These are phyloP conservation scores for Sebastes vulpes DNA, from an alignment of 2,797 vertebrate genomes.

Conservation along the genomic window DNA sequence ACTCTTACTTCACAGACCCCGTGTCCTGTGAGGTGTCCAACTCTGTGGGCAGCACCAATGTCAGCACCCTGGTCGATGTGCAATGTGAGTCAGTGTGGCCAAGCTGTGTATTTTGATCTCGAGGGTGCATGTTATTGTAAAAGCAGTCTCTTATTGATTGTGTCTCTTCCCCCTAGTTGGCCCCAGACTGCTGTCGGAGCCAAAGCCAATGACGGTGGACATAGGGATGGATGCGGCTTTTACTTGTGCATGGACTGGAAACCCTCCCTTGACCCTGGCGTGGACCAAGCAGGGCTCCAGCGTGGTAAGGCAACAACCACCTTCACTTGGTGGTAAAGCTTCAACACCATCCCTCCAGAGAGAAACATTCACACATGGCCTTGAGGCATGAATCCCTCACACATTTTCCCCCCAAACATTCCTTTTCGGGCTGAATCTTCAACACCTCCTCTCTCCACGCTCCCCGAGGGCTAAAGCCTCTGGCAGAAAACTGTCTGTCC, in stretches of 20 bases:
- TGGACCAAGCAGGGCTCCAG: slow-evolving; percentile 91
- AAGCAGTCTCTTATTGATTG: slow-evolving; percentile 41
- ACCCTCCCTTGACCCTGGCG: slow-evolving; percentile 91
- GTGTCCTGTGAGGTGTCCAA: slow-evolving; percentile 95
- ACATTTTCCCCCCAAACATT: slow-evolving; percentile 48
- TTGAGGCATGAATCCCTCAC: slow-evolving; percentile 76
- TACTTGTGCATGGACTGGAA: slow-evolving; percentile 92
- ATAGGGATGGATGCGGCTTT: slow-evolving; percentile 90
- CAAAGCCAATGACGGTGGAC: slow-evolving; percentile 89
- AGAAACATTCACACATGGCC: slow-evolving; percentile 64
- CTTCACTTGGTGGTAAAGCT: slow-evolving; percentile 45
- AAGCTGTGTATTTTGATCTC: background rate
- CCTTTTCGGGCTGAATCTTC: slow-evolving; percentile 60
- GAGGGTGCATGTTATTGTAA: background rate
- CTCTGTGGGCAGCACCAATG: slow-evolving; percentile 92
- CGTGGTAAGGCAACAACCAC: slow-evolving; percentile 83
- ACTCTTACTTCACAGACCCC: slow-evolving; percentile 92
- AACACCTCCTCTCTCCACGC: slow-evolving; percentile 56
- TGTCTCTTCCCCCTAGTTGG: slow-evolving; percentile 83
- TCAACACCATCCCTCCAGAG: slow-evolving; percentile 60
- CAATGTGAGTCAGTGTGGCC: slow-evolving; percentile 86
- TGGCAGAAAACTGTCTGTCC: slow-evolving; percentile 74
- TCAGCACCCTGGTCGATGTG: slow-evolving; percentile 93
- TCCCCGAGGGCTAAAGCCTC: slow-evolving; percentile 74
- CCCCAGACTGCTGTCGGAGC: slow-evolving; percentile 89